These are phyloP conservation scores for Epiblema foenella DNA, from an alignment of 2,888 invertebrate species.

Conservation along the genomic window DNA sequence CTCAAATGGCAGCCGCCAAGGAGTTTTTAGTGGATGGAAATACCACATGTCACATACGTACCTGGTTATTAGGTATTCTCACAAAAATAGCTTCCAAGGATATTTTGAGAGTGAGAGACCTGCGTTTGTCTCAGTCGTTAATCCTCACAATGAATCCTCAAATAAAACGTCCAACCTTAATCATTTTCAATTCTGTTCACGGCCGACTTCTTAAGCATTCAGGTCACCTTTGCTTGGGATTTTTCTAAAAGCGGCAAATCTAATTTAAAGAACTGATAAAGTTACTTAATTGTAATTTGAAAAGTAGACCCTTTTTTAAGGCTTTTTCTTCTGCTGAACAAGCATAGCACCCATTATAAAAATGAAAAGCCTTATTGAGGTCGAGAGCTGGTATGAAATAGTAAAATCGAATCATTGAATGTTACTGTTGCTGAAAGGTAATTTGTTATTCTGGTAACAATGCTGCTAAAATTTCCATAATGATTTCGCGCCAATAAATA, in stretches of 20 bases:
- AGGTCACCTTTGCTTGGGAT: slow-evolving; percentile 18
- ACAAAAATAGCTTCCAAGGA: too few relatives aligned
- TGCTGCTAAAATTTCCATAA: too few relatives aligned
- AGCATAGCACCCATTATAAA: background rate
- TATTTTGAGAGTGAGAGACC: too few relatives aligned
- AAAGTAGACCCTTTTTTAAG: background rate
- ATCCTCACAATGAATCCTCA: too few relatives aligned
- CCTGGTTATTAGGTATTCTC: too few relatives aligned
- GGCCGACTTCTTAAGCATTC: slow-evolving; percentile 36
- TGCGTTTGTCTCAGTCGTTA: too few relatives aligned
- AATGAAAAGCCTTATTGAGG: background rate
- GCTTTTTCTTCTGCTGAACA: background rate
- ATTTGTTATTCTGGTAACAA: background rate
- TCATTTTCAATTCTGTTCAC: slow-evolving; percentile 35
- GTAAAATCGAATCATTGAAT: too few relatives aligned
- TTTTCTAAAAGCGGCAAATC: slow-evolving; percentile 23
- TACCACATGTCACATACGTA: too few relatives aligned
- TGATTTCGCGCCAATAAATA: too few relatives aligned
- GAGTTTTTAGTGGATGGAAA: too few relatives aligned
- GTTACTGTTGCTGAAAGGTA: background rate
- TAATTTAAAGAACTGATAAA: slow-evolving; percentile 35
- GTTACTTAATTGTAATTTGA: slow-evolving; percentile 34
- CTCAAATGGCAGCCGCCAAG: too few relatives aligned
- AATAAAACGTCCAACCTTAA: background rate
- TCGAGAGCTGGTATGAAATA: too few relatives aligned